Base-by-base conservation (phyloP, 2,797 vertebrate genomes). In the Melanotaenia boesemani region DNA sequence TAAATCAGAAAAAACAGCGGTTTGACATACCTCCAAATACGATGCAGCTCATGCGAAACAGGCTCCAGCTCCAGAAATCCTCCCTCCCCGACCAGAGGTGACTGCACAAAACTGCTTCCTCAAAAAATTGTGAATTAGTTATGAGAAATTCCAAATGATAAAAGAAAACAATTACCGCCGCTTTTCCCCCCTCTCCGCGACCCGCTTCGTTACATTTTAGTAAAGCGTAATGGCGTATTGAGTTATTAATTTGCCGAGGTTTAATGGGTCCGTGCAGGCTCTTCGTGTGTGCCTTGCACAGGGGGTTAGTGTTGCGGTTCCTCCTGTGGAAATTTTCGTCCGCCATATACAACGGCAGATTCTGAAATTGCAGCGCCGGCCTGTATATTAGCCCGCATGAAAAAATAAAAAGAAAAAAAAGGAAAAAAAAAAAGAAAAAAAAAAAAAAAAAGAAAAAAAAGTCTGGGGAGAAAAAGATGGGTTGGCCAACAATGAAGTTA, bases 301-400 rank as follows among this genome's bases (percentile, higher is more conserved):
- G 81, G 44, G 61, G 88, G 65, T 83, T 87, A 75, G 72, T 72
- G 88, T 84, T 87, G 92, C 91, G 83, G 92, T 86, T 87, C 85
- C 83, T 92, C 88, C 87, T 77, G 86, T 90, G 87, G 87, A 93
- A 90, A 90, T 91, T 87, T 83, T 92, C 91, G 90, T 94, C 94
- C 94, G 94, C 94, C 94, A 95, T 95, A 92, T 90, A 92, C 91
- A 89, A 91, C 92, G 91, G 86, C 91, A 93, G 92, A 93, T 92
- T 92, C 93, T 76, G 78, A 95, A 93, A 93, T 95, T 93, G 90
- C 92, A 89, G 91, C 90, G 83, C 91, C 92, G 90, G 93, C 87
- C 88, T 87, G 91, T 88, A 70, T 90, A 86, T 91, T 90, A 90
- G 88, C 84, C 84, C 69, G 88, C 79, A 90, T 76, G 80, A 76